Conservation (phyloP, 2,888 invertebrate genomes). For the Microdon myrmicae region DNA sequence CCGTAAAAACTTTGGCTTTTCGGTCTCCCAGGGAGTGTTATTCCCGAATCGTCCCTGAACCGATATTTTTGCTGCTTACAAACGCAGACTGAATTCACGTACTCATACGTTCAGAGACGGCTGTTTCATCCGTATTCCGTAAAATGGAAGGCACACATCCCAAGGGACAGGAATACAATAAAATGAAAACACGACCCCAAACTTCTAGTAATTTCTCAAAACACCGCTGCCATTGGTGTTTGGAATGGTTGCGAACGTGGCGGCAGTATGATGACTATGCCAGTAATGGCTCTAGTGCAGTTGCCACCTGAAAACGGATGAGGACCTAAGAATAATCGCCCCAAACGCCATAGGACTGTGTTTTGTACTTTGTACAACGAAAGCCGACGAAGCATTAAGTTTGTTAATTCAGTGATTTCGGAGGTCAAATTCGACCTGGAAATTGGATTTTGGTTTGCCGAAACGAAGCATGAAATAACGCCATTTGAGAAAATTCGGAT, state of each 20-base stretch:
- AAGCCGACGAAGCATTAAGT: conserved; percentile 1
- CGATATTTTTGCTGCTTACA: neutral
- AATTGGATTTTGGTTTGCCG: conserved; percentile 5
- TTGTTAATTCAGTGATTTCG: conserved; percentile 9
- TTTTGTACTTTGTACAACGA: neutral
- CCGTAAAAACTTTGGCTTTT: conserved; percentile 37
- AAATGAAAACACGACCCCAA: conserved; percentile 34
- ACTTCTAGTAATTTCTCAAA: conserved; percentile 38
- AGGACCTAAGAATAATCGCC: conserved; percentile 18
- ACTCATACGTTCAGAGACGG: conserved; percentile 19
- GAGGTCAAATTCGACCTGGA: conserved; percentile 4
- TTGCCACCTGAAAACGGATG: conserved; percentile 13
- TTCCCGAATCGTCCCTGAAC: neutral
- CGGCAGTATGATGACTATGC: too few species aligned
- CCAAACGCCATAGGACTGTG: conserved; percentile 12
- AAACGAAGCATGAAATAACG: too few species aligned
- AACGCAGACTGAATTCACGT: neutral
- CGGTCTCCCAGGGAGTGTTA: conserved; percentile 19
- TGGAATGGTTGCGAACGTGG: too few species aligned
- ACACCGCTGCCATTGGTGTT: too few species aligned
- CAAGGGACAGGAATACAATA: conserved; percentile 17
- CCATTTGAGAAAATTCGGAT: too few species aligned
- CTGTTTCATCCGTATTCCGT: conserved; percentile 19
- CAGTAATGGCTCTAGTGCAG: too few species aligned
- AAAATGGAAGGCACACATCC: conserved; percentile 10